Evolutionary conservation across 1,140 invertebrate species (phyloP).

Genomic region (Drosophila ironensis): DNA sequence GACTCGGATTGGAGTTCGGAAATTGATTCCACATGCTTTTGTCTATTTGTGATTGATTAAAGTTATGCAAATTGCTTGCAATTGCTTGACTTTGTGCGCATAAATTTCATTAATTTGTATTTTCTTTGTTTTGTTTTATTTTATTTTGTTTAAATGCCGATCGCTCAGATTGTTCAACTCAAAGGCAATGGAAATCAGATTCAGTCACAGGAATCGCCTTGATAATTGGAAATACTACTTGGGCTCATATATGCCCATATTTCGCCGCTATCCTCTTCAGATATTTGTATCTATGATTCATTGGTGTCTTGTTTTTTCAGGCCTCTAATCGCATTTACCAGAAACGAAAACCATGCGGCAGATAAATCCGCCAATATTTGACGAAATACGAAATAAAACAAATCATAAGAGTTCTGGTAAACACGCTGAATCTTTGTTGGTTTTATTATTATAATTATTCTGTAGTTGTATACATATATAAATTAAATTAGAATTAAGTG

Average conservation of each 20-base stretch:
- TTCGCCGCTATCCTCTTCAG: constrained; percentile 7
- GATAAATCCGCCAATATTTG: neutral
- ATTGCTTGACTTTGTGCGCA: constrained; percentile 59
- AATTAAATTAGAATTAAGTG: constrained; percentile 70
- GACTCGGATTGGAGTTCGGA: constrained; percentile 5
- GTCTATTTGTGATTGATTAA: constrained; percentile 21
- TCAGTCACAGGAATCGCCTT: constrained; percentile 41
- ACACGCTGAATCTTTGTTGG: constrained; percentile 48
- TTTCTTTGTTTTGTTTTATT: too few species aligned
- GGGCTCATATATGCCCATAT: too few species aligned
- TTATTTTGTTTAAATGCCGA: constrained; percentile 70
- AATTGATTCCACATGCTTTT: constrained; percentile 1
- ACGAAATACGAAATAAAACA: constrained; percentile 12
- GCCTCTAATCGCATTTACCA: constrained; percentile 31
- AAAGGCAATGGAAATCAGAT: constrained; percentile 43
- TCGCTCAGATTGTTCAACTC: constrained; percentile 31
- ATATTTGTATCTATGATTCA: constrained; percentile 24
- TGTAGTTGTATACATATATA: constrained; percentile 74
- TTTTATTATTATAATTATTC: constrained; percentile 61
- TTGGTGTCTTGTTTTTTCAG: constrained; percentile 42
- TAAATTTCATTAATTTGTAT: constrained; percentile 60
- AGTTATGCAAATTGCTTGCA: constrained; percentile 31
- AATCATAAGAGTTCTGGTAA: constrained; percentile 46
- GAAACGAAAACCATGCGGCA: constrained; percentile 2
- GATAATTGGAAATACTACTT: constrained; percentile 15